Percentiles rank a stretch among this genome's conserved stretches.
Evolutionary conservation across 1,140 invertebrate species (phyloP).

Genomic region (Cyrtorhinus lividipennis): DNA sequence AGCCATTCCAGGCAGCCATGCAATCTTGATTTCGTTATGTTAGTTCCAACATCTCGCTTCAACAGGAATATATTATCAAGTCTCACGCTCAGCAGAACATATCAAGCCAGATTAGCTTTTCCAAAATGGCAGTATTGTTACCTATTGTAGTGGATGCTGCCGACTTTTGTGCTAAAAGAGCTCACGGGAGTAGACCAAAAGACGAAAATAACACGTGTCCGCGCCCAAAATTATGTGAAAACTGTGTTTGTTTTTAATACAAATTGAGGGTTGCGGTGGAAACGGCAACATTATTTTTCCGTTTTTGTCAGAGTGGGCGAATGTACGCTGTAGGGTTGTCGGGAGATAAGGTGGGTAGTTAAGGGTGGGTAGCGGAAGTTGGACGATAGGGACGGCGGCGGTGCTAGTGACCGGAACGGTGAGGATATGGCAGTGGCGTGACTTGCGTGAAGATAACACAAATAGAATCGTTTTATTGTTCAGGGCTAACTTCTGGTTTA

Average conservation of each 20-base stretch:
- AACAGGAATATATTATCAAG: too few species aligned
- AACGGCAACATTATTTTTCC: background rate
- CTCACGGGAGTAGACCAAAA: too few species aligned
- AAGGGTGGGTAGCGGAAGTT: background rate
- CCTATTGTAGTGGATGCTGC: too few species aligned
- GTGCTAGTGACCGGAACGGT: background rate
- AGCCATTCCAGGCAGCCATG: too few species aligned
- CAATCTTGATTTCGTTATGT: too few species aligned
- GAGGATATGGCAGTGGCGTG: constrained; percentile 9
- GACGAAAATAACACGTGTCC: too few species aligned
- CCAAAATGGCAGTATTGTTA: too few species aligned
- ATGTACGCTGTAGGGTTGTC: background rate
- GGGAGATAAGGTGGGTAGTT: background rate
- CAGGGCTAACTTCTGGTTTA: constrained; percentile 4
- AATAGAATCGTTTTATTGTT: constrained; percentile 8
- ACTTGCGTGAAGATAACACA: background rate
- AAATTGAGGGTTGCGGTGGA: background rate
- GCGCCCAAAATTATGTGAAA: too few species aligned
- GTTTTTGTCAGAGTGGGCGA: constrained; percentile 2
- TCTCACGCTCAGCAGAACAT: too few species aligned
- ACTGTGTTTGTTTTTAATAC: background rate
- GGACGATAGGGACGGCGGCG: background rate
- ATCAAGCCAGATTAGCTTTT: too few species aligned
- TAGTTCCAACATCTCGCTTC: too few species aligned
- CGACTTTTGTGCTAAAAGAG: too few species aligned